Evolutionary conservation across 92 coral and sea anemone species (phyloP).

Genomic region (Micromussa lordhowensis): DNA sequence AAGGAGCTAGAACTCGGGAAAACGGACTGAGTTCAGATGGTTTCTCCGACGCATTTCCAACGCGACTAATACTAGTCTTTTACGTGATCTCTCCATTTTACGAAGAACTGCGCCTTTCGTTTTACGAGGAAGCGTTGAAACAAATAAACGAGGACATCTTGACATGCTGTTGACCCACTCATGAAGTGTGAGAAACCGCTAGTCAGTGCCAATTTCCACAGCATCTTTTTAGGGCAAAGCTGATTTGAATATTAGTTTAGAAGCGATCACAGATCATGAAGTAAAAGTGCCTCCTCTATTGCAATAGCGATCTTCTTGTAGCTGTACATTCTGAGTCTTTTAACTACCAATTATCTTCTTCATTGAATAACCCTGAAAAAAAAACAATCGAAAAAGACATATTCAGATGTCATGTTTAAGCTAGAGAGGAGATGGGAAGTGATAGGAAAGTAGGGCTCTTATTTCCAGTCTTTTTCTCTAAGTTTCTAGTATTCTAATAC

Average conservation of each 20-base stretch:
- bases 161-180: background rate
- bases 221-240: background rate
- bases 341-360: constrained; percentile 65
- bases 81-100: background rate
- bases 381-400: background rate
- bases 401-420: background rate
- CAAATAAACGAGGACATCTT: background rate
- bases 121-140: background rate
- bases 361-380: constrained; percentile 79
- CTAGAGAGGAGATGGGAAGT: background rate
- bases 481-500: too few species aligned
- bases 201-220: too few species aligned
- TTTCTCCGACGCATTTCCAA: background rate
- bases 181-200: background rate
- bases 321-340: background rate
- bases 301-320: background rate
- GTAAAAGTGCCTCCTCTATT: background rate
- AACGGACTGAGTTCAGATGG: too few species aligned
- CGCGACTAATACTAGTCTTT: background rate
- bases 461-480: background rate
- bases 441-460: background rate
- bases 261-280: background rate
- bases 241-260: background rate
- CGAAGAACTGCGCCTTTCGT: background rate
- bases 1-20: background rate